Percentiles rank a stretch among this genome's conserved stretches.
Conservation (phyloP, 2,797 vertebrate genomes). For the Apogon talboti region DNA sequence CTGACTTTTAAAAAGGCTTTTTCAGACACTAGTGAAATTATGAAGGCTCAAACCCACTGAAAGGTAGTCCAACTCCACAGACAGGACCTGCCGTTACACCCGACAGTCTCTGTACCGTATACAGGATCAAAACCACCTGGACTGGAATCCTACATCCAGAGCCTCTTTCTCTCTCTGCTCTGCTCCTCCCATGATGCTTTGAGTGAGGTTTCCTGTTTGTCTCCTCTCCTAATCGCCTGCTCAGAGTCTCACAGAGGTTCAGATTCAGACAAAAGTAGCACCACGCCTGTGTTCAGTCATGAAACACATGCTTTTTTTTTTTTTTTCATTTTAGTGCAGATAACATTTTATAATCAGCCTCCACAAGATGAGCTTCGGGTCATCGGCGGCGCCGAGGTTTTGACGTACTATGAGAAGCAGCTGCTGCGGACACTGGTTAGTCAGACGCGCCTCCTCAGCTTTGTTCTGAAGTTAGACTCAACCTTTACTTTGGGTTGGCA, state of each 20-base stretch:
- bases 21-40: constrained; percentile 70
- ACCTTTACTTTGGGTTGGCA: constrained; percentile 24
- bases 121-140: constrained; percentile 3
- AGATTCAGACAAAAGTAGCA: constrained; percentile 79
- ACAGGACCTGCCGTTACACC: constrained; percentile 29
- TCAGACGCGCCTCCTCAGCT: constrained; percentile 42
- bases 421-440: background rate
- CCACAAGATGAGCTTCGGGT: constrained; percentile 59
- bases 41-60: constrained; percentile 64
- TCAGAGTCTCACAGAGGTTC: constrained; percentile 56
- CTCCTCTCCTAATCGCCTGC: constrained; percentile 22
- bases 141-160: constrained; percentile 23
- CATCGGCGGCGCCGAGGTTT: constrained; percentile 10
- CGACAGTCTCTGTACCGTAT: constrained; percentile 54
- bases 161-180: background rate
- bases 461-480: constrained; percentile 47
- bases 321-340: constrained; percentile 82
- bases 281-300: constrained; percentile 79
- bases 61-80: constrained; percentile 58
- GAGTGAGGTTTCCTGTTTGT: constrained; percentile 45
- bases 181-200: constrained; percentile 23
- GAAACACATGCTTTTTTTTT: constrained; percentile 76
- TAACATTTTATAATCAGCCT: constrained; percentile 50
- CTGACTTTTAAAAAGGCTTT: constrained; percentile 81
- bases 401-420: no score